Evolutionary conservation across 2,113 vertebrate species (phyloP).

Genomic region (Oenanthe oenanthe): DNA sequence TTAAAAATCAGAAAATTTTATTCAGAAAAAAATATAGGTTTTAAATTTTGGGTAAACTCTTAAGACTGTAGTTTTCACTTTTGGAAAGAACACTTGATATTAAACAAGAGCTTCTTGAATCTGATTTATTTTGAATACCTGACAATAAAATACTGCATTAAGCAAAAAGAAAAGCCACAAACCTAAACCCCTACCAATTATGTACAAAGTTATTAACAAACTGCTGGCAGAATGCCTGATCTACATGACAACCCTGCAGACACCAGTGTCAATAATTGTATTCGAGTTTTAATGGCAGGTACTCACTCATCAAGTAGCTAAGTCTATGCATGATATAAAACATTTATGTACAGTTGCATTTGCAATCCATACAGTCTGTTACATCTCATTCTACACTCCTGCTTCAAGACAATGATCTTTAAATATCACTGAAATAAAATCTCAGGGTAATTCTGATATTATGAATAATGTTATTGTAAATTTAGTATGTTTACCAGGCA

Average conservation of each 20-base stretch:
- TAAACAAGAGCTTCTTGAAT: neutral
- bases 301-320: constrained; percentile 28
- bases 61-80: neutral
- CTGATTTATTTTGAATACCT: neutral
- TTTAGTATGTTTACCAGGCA: neutral
- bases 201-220: constrained; percentile 7
- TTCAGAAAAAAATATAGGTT: neutral
- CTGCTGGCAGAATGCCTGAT: constrained; percentile 20
- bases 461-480: constrained; percentile 45
- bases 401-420: constrained; percentile 58
- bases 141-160: neutral
- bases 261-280: constrained; percentile 9
- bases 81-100: neutral
- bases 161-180: constrained; percentile 1
- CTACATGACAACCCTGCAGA: neutral
- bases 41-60: neutral
- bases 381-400: constrained; percentile 26
- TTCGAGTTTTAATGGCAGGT: constrained; percentile 41
- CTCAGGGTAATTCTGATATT: constrained; percentile 13
- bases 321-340: constrained; percentile 43
- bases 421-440: constrained; percentile 56
- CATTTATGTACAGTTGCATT: constrained; percentile 49
- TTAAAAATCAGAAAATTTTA: neutral
- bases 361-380: constrained; percentile 9
- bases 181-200: neutral